Conservation (phyloP, 2,113 vertebrate genomes). For the Pterocles burchelli region DNA sequence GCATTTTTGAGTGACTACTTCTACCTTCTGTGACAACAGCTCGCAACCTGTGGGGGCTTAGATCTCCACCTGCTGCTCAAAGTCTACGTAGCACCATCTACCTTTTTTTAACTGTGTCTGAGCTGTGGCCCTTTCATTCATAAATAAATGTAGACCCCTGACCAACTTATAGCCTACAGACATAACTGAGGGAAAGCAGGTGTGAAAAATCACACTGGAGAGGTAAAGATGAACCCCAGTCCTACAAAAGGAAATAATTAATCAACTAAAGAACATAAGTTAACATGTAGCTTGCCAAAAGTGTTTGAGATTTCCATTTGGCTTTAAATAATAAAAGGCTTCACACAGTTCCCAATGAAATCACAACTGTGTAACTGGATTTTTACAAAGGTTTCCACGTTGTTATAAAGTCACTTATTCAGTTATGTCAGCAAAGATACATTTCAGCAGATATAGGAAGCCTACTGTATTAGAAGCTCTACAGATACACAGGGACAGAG, state of each 20-base stretch:
- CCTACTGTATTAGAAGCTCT: background rate
- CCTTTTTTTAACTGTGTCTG: background rate
- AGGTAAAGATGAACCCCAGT: background rate
- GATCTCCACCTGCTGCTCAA: conserved; percentile 41
- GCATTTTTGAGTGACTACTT: background rate
- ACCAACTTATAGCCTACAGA: background rate
- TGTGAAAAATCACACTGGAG: background rate
- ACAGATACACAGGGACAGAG: background rate
- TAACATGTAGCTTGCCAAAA: background rate
- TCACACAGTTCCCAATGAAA: background rate
- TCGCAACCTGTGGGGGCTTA: background rate
- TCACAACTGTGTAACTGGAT: background rate
- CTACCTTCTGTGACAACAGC: background rate
- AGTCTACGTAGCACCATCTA: background rate
- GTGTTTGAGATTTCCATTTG: background rate
- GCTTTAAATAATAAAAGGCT: background rate
- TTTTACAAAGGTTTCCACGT: background rate
- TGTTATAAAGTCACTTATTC: background rate
- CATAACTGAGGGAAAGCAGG: background rate
- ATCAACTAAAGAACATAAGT: background rate
- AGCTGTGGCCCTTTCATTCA: background rate
- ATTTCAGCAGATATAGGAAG: background rate
- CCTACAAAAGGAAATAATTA: background rate
- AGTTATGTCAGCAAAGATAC: background rate
- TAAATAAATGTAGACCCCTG: background rate